Evolutionary conservation across 1,140 invertebrate species (phyloP).

Genomic region (Lysiphlebus fabarum): DNA sequence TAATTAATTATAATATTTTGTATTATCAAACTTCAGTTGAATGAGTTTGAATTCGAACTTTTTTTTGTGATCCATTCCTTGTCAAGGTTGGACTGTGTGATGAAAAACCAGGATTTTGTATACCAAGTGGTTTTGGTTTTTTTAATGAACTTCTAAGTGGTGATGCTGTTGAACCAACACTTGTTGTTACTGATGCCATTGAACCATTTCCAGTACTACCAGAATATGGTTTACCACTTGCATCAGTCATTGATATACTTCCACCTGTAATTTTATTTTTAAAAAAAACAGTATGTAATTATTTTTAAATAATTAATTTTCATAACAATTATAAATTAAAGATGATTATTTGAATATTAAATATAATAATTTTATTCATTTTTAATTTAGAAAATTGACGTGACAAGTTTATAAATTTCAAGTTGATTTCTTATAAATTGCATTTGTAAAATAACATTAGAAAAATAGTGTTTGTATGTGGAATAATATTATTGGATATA

Average conservation of each 20-base stretch:
- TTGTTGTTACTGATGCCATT: constrained; percentile 70
- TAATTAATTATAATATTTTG: not conserved
- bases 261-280: constrained; percentile 54
- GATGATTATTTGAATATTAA: too few relatives aligned
- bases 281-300: constrained; percentile 28
- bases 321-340: too few relatives aligned
- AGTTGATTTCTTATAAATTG: too few relatives aligned
- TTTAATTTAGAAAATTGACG: too few relatives aligned
- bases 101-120: constrained; percentile 80
- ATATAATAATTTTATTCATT: too few relatives aligned
- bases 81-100: constrained; percentile 74
- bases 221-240: constrained; percentile 74
- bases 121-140: constrained; percentile 76
- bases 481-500: too few relatives aligned
- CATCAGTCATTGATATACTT: constrained; percentile 74
- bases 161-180: constrained; percentile 62
- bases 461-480: too few relatives aligned
- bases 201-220: constrained; percentile 71
- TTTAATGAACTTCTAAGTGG: constrained; percentile 78
- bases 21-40: constrained; percentile 73
- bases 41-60: constrained; percentile 83
- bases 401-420: too few relatives aligned
- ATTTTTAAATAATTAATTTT: too few relatives aligned
- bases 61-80: constrained; percentile 79
- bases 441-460: too few relatives aligned